Conservation (phyloP, 2,888 invertebrate genomes). For the Venusia cambrica region DNA sequence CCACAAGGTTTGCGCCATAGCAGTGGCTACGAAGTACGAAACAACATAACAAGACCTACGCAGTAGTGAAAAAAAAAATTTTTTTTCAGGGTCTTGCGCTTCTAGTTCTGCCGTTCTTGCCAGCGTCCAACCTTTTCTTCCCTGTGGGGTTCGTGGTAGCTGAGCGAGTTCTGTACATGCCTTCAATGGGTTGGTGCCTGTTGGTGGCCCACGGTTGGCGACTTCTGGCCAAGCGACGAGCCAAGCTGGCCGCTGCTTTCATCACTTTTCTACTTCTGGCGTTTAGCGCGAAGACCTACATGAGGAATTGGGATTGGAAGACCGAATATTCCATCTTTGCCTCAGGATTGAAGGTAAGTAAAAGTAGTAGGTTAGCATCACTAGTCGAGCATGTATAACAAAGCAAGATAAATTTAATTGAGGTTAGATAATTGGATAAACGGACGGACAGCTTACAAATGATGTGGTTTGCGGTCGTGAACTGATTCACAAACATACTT, state of each 20-base stretch:
- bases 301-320: conserved; percentile 95
- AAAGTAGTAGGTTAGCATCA: conserved; percentile 1
- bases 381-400: too few species aligned
- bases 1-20: too few species aligned
- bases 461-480: conserved; percentile 17
- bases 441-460: conserved; percentile 22
- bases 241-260: conserved; percentile 84
- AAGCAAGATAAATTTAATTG: too few species aligned
- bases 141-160: conserved; percentile 99
- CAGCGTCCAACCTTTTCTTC: conserved; percentile 98
- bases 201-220: conserved; percentile 94
- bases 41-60: too few species aligned
- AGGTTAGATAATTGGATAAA: conserved; percentile 17
- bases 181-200: conserved; percentile 98
- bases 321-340: conserved; percentile 96
- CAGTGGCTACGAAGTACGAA: too few species aligned
- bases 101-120: conserved; percentile 94
- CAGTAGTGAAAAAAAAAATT: too few species aligned
- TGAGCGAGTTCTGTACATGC: conserved; percentile 96
- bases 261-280: conserved; percentile 86
- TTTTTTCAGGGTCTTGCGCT: conserved; percentile 94
- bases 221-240: conserved; percentile 83
- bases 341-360: conserved; percentile 87
- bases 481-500: conserved; percentile 21
- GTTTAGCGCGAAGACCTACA: conserved; percentile 92